These are phyloP conservation scores for Campopleginae sp. DNA, from an alignment of 2,888 invertebrate genomes.

Conservation along the genomic window DNA sequence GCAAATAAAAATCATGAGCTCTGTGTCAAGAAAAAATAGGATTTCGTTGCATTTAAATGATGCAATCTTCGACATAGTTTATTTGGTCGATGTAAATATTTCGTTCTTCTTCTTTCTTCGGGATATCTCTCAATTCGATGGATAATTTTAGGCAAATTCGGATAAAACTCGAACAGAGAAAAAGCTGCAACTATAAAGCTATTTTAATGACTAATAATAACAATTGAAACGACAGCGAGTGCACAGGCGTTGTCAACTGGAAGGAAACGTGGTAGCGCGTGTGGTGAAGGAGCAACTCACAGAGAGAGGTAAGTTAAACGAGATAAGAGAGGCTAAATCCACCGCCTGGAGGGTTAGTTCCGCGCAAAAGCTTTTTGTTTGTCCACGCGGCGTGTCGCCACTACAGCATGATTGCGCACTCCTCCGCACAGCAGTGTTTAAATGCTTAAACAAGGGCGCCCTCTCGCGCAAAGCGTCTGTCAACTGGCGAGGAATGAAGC, in stretches of 20 bases:
- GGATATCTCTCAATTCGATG: too few relatives aligned
- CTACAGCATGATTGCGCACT: slow-evolving; percentile 27
- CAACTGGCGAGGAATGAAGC: not conserved
- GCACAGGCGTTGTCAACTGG: not conserved
- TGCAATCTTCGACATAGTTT: too few relatives aligned
- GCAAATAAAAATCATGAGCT: too few relatives aligned
- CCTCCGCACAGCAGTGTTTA: not conserved
- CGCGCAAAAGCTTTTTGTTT: slow-evolving; percentile 71
- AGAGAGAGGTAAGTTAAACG: slow-evolving; percentile 26
- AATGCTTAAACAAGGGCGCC: not conserved
- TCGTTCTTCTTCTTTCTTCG: too few relatives aligned
- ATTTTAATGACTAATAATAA: slow-evolving; percentile 8
- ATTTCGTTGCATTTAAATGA: too few relatives aligned
- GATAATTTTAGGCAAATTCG: too few relatives aligned
- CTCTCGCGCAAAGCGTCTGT: slow-evolving; percentile 21
- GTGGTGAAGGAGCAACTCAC: slow-evolving; percentile 39
- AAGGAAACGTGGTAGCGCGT: not conserved
- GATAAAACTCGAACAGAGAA: too few relatives aligned
- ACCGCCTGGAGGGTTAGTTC: slow-evolving; percentile 69
- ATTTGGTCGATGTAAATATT: too few relatives aligned
- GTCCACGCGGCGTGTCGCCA: slow-evolving; percentile 64
- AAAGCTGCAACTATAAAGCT: not conserved
- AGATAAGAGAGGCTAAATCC: slow-evolving; percentile 65
- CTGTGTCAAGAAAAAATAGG: too few relatives aligned
- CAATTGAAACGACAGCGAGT: slow-evolving; percentile 21